Evolutionary conservation across 2,888 invertebrate genomes (phyloP), one percentile per base, ranked within the genome.

Genomic region (Oscheius sp.): DNA sequence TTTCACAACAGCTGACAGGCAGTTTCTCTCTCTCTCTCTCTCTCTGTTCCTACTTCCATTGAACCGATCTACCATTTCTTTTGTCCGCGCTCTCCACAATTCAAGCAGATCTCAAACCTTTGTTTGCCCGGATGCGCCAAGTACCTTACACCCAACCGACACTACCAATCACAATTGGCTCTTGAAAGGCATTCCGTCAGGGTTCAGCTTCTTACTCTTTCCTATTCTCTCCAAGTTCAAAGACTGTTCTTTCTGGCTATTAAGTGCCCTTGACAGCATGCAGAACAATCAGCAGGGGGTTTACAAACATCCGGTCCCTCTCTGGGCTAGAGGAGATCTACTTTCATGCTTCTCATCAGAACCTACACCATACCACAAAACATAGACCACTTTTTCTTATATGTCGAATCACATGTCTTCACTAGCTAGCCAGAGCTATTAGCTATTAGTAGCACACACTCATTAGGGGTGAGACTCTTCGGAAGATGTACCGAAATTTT

Each of bases 41-140:
- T 21, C 21, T 21, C 21, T 21, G 21, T 21, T 21, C 21, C 21
- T 21, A 21, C 21, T 21, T 21, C 21, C 21, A 21, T 21, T 21
- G 21, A 21, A 21, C 21, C 21, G 21, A 21, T 21, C 21, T 21
- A 21, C 42, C 42, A 5, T 42, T 42, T 42, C 42, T 42, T 7
- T 42, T 42, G 7, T 21, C 42, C 42, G 42, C 42, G 55, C 55
- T 55, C 55, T 55, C 55, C 21, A 21, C 32, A 35, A 60, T 33
- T 60, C 42, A 63, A 63, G 63, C 48, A 9, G 47, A 63, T 63
- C 63, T 21, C 47, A 47, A 63, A 47, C 63, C 63, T 48, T 51
- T 66, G 66, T 66, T 66, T 66, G 66, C 66, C 51, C 9, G 10
- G 66, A 66, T 35, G 66, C 51, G 66, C 35, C 66, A 53, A 66